phyloP scores from a whole-genome alignment of 2,113 vertebrate species.

The Stictonetta naevosa region DNA sequence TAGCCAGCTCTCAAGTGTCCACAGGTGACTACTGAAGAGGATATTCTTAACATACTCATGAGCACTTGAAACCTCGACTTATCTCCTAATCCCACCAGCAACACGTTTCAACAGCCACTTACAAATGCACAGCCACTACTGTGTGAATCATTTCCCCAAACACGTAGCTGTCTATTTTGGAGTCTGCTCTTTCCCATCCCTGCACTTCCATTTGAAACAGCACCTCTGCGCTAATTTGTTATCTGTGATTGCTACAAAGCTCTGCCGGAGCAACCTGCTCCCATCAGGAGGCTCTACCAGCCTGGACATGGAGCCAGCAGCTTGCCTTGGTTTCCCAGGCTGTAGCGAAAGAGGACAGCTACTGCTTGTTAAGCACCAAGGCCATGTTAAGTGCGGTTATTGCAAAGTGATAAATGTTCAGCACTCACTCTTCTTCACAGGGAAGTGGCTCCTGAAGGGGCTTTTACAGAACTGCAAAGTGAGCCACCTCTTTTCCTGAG shows the following conservation, averaged over 20 bases:
- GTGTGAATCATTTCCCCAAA: slow-evolving; percentile 40
- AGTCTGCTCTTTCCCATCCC: background rate
- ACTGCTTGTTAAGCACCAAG: background rate
- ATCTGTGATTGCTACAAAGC: slow-evolving; percentile 23
- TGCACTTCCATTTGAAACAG: background rate
- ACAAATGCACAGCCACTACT: background rate
- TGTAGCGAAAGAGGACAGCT: background rate
- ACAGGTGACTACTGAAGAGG: background rate
- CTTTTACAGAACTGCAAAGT: background rate
- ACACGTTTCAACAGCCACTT: slow-evolving; percentile 73
- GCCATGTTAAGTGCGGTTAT: background rate
- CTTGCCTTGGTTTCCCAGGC: background rate
- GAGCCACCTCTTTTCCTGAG: background rate
- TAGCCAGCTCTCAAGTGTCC: slow-evolving; percentile 32
- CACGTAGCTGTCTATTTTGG: slow-evolving; percentile 26
- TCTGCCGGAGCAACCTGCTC: background rate
- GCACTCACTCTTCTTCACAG: accelerated
- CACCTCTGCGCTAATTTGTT: background rate
- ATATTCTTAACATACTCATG: slow-evolving; percentile 64
- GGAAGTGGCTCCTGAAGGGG: background rate
- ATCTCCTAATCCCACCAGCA: slow-evolving; percentile 63
- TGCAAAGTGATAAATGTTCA: background rate
- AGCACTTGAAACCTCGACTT: slow-evolving; percentile 58
- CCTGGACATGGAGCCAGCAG: background rate
- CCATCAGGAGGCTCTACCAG: background rate